phyloP scores from a whole-genome alignment of 2,113 vertebrate genomes.

The Lonchura striata region DNA sequence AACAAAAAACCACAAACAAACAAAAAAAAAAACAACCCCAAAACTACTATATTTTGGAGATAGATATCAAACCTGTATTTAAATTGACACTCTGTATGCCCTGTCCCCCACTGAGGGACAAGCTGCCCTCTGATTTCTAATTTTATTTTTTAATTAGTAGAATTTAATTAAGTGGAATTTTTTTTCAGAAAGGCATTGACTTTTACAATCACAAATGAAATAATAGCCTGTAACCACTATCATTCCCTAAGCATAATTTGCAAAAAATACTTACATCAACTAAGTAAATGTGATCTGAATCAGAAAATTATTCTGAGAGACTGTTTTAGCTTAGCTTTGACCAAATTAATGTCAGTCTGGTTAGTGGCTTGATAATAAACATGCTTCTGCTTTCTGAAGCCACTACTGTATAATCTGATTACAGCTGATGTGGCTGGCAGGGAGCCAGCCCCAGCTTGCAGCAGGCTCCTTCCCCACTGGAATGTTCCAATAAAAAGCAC shows the following conservation, averaged over 20 bases:
- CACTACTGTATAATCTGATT: constrained; percentile 69
- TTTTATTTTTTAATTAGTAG: neutral
- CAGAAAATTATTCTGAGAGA: constrained; percentile 23
- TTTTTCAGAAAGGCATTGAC: neutral
- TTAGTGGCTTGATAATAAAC: constrained; percentile 66
- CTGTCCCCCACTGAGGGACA: neutral
- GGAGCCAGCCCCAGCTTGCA: neutral
- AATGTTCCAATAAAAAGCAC: neutral
- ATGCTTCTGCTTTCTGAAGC: constrained; percentile 64
- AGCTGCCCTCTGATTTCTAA: neutral
- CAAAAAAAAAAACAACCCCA: rapidly evolving
- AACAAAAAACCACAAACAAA: too few species aligned
- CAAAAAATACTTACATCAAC: constrained; percentile 35
- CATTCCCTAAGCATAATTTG: neutral
- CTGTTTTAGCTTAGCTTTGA: constrained; percentile 54
- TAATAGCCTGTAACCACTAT: neutral
- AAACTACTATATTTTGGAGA: neutral
- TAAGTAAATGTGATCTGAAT: constrained; percentile 42
- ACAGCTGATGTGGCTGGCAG: constrained; percentile 46
- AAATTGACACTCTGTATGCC: neutral
- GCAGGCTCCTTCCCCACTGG: neutral
- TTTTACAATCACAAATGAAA: neutral
- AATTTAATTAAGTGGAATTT: neutral
- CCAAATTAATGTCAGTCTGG: constrained; percentile 61
- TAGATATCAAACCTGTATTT: neutral